A percentile compares a stretch with the other conserved stretches of the same genome.
Conservation (phyloP, 2,113 vertebrate genomes). For the Nothocercus nigrocapillus region DNA sequence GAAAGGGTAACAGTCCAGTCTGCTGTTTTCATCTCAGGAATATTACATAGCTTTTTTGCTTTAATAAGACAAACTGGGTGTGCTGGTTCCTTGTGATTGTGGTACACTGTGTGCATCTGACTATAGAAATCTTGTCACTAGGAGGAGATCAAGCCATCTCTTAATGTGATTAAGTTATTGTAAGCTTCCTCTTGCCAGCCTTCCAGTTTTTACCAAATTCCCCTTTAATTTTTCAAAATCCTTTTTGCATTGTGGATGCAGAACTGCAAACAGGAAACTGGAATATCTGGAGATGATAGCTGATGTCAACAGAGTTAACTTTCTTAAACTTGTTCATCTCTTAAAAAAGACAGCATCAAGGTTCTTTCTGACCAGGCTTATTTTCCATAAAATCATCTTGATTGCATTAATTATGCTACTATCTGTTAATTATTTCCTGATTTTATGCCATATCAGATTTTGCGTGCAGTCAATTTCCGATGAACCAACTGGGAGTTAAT, state of each 20-base stretch:
- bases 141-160: background rate
- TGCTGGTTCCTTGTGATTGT: background rate
- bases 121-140: background rate
- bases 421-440: slow-evolving; percentile 65
- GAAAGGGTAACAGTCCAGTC: background rate
- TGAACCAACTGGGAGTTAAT: background rate
- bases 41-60: background rate
- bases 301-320: background rate
- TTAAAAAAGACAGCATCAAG: background rate
- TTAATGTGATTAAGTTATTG: background rate
- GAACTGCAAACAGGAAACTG: background rate
- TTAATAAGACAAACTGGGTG: background rate
- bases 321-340: background rate
- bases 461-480: slow-evolving; percentile 43
- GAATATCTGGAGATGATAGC: background rate
- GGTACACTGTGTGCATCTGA: background rate
- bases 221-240: background rate
- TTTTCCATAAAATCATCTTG: slow-evolving; percentile 48
- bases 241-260: background rate
- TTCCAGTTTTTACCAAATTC: background rate
- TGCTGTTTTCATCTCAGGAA: background rate
- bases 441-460: slow-evolving; percentile 41
- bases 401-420: slow-evolving; percentile 64
- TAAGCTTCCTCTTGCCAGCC: background rate
- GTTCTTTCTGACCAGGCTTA: background rate